phyloP scores from a whole-genome alignment of 2,888 invertebrate species.

The Philopedon plagiatum region DNA sequence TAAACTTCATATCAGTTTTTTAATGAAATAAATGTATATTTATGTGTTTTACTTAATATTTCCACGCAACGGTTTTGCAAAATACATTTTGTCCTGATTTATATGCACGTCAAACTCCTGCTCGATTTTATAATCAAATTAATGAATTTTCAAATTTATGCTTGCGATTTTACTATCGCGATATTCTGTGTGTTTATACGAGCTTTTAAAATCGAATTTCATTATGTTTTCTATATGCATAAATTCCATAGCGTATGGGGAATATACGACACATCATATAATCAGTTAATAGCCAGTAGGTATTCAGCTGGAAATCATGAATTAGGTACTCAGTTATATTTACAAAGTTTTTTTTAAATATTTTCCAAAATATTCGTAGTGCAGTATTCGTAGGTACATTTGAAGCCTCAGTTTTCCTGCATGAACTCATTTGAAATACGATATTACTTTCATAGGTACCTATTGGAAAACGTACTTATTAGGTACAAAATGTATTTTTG shows the following conservation, averaged over 20 bases:
- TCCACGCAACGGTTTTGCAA: slow-evolving; percentile 1
- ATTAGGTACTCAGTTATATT: too few species aligned
- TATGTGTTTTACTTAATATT: slow-evolving; percentile 53
- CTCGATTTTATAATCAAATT: slow-evolving; percentile 39
- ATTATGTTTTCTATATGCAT: slow-evolving; percentile 25
- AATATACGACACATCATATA: slow-evolving; percentile 6
- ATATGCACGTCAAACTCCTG: slow-evolving; percentile 33
- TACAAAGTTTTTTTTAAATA: too few species aligned
- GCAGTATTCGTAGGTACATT: too few species aligned
- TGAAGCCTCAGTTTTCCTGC: too few species aligned
- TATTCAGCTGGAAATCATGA: neutral
- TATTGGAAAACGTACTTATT: too few species aligned
- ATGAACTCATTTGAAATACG: too few species aligned
- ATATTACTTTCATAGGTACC: too few species aligned
- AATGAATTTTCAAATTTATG: slow-evolving; percentile 41
- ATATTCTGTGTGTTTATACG: slow-evolving; percentile 32
- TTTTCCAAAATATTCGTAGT: too few species aligned
- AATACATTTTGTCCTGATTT: slow-evolving; percentile 26
- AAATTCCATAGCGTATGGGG: neutral
- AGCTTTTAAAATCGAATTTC: slow-evolving; percentile 36
- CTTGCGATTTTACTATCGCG: slow-evolving; percentile 29
- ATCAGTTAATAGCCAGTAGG: slow-evolving; percentile 2
- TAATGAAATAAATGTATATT: slow-evolving; percentile 58
- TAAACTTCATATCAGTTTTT: slow-evolving; percentile 51
- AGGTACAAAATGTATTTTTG: too few species aligned